Conservation (phyloP, 2,797 vertebrate species). For the Brotula barbata region DNA sequence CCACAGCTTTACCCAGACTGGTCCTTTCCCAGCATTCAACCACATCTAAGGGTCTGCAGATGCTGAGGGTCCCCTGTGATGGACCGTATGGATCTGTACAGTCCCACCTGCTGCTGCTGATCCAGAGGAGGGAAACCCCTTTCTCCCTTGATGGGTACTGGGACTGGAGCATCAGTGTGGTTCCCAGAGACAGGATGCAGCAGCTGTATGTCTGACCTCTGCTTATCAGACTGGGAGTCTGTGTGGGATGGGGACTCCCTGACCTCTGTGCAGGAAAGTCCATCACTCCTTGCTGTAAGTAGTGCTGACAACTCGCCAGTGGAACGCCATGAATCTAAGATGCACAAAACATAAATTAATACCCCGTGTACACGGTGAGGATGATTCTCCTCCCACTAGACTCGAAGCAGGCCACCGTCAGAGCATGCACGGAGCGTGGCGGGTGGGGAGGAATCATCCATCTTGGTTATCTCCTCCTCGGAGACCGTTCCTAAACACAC, state of each 20-base stretch:
- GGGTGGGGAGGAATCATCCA: constrained; percentile 20
- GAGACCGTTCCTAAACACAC: constrained; percentile 29
- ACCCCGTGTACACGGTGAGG: too few species aligned
- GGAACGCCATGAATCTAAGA: background rate
- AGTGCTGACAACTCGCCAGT: background rate
- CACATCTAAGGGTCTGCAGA: constrained; percentile 12
- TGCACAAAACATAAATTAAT: constrained; percentile 1
- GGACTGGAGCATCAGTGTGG: constrained; percentile 50
- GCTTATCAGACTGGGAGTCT: constrained; percentile 27
- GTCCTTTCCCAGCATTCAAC: background rate
- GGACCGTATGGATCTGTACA: background rate
- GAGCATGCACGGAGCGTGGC: background rate
- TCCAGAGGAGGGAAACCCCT: constrained; percentile 46
- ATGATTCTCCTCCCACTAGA: background rate
- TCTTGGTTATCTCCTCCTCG: constrained; percentile 41
- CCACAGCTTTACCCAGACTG: too few species aligned
- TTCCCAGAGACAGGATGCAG: constrained; percentile 69
- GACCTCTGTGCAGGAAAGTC: constrained; percentile 14
- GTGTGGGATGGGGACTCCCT: constrained; percentile 37
- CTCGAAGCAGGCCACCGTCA: background rate
- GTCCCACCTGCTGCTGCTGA: constrained; percentile 54
- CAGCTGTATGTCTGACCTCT: constrained; percentile 68
- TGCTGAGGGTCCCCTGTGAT: background rate
- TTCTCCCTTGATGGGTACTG: constrained; percentile 46
- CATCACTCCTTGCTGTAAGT: constrained; percentile 14